Conservation (phyloP, 1,140 invertebrate species). For the Nixonia krombeini region DNA sequence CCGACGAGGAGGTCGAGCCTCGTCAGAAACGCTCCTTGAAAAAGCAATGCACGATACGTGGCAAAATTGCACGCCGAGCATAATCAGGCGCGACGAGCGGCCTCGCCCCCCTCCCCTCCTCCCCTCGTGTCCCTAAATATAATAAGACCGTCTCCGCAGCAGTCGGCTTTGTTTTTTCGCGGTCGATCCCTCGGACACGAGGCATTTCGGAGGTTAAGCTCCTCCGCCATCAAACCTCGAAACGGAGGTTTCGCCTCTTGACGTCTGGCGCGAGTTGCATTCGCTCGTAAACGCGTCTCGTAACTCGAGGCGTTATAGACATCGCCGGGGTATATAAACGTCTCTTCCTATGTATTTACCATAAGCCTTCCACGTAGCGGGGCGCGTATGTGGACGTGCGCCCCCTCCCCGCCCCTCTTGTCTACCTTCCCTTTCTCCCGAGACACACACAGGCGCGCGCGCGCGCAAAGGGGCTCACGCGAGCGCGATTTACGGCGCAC, state of each 20-base stretch:
- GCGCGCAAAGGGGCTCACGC: not conserved
- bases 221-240: conserved; percentile 50
- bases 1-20: too few relatives aligned
- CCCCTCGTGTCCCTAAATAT: too few relatives aligned
- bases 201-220: conserved; percentile 52
- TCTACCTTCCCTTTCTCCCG: too few relatives aligned
- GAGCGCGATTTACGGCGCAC: conserved; percentile 15
- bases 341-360: conserved; percentile 72
- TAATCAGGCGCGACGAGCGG: too few relatives aligned
- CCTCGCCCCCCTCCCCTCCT: too few relatives aligned
- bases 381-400: conserved; percentile 12
- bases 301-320: conserved; percentile 72
- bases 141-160: too few relatives aligned
- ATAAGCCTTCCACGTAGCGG: conserved; percentile 28
- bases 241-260: conserved; percentile 59
- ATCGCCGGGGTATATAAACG: conserved; percentile 72
- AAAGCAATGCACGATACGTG: too few relatives aligned
- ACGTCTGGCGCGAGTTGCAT: conserved; percentile 68
- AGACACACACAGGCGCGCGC: not conserved
- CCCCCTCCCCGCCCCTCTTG: too few relatives aligned
- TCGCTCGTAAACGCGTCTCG: conserved; percentile 72
- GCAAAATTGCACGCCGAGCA: too few relatives aligned
- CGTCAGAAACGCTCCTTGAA: too few relatives aligned
- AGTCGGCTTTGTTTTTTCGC: too few relatives aligned
- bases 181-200: too few relatives aligned